phyloP scores from a whole-genome alignment of 2,797 vertebrate species.

The Mastacembelus armatus region DNA sequence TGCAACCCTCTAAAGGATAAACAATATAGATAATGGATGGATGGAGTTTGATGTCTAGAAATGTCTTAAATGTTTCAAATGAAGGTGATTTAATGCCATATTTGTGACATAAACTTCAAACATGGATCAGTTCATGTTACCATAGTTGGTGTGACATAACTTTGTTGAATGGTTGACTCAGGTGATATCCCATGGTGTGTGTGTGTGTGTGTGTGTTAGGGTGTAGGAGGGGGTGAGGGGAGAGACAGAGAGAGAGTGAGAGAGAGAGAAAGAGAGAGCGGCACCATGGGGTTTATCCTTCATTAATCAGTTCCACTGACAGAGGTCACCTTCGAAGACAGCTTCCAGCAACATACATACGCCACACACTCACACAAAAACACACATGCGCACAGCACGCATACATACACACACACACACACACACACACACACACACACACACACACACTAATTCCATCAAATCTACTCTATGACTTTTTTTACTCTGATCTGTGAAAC shows the following conservation, averaged over 20 bases:
- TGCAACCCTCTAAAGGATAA: too few species aligned
- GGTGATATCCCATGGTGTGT: constrained; percentile 53
- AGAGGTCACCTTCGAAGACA: constrained; percentile 73
- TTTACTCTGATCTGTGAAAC: constrained; percentile 44
- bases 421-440: constrained; percentile 43
- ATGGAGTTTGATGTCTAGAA: too few species aligned
- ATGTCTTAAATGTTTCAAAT: background rate
- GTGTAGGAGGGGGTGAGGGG: constrained; percentile 6
- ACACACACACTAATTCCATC: constrained; percentile 28
- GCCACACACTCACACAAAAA: constrained; percentile 40
- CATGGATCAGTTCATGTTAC: constrained; percentile 3
- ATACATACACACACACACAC: constrained; percentile 39
- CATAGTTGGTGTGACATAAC: constrained; percentile 38
- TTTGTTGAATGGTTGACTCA: constrained; percentile 45
- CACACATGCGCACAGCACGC: too few species aligned
- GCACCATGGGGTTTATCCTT: constrained; percentile 63
- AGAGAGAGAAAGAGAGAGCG: constrained; percentile 16
- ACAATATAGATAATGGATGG: too few species aligned
- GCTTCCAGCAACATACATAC: constrained; percentile 51
- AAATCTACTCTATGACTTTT: constrained; percentile 19
- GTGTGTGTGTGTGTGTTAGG: constrained; percentile 1
- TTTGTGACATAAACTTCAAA: constrained; percentile 4
- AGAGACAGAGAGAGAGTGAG: constrained; percentile 2
- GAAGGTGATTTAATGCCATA: background rate
- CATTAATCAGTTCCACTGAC: constrained; percentile 72